Conservation (phyloP, 1,140 invertebrate genomes). For the Cherax destructor region DNA sequence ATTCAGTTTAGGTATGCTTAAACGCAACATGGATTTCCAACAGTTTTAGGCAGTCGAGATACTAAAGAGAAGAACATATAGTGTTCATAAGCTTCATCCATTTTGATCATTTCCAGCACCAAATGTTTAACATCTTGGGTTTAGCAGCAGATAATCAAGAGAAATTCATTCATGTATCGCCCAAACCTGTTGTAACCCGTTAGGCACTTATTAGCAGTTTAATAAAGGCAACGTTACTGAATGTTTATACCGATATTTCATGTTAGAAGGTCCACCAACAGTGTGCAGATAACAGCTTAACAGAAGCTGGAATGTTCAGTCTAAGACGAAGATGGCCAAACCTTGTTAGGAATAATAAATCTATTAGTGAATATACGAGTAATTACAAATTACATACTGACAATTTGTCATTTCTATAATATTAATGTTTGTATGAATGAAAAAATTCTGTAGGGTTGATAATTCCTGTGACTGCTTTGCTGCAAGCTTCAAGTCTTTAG, state of each 20-base stretch:
- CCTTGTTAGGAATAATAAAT: not conserved
- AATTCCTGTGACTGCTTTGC: too few species aligned
- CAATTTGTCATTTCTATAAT: too few species aligned
- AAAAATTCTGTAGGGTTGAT: too few species aligned
- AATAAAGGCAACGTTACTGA: slow-evolving; percentile 37
- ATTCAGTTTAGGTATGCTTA: slow-evolving; percentile 27
- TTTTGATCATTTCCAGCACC: slow-evolving; percentile 29
- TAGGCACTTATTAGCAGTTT: slow-evolving; percentile 40
- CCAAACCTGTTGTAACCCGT: slow-evolving; percentile 26
- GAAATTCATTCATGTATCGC: not conserved
- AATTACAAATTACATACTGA: too few species aligned
- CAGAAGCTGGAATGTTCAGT: not conserved
- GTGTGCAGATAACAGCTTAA: not conserved
- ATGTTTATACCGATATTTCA: slow-evolving; percentile 28
- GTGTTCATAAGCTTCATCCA: not conserved
- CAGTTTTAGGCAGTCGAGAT: slow-evolving; percentile 14
- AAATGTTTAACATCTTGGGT: not conserved
- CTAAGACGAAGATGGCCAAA: not conserved
- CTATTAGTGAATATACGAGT: too few species aligned
- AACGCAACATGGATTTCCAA: slow-evolving; percentile 35
- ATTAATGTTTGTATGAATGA: too few species aligned
- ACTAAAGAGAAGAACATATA: not conserved
- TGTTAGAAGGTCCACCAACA: not conserved
- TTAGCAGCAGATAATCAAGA: slow-evolving; percentile 1
- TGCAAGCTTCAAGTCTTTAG: too few species aligned